phyloP scores from a whole-genome alignment of 2,797 vertebrate genomes.

The Cynodonichthys magdalenae region DNA sequence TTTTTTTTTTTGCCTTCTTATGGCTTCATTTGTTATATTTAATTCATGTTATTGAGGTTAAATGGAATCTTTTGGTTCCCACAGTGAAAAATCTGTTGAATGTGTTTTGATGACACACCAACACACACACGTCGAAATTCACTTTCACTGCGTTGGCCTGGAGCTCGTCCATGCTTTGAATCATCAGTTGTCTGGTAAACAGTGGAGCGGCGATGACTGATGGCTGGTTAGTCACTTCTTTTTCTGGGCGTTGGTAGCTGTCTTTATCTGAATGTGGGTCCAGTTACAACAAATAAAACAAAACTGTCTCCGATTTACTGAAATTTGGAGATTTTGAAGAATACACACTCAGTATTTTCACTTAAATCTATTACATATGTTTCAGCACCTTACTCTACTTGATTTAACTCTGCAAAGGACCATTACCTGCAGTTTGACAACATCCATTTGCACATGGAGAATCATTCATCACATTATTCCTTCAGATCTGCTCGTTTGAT shows the following conservation, averaged over 20 bases:
- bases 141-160: constrained; percentile 39
- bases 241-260: constrained; percentile 41
- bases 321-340: neutral
- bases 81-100: neutral
- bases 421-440: neutral
- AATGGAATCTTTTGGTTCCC: neutral
- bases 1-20: too few species aligned
- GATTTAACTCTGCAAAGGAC: neutral
- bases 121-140: constrained; percentile 18
- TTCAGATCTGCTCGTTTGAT: neutral
- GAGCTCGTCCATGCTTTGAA: constrained; percentile 47
- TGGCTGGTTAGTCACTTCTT: constrained; percentile 49
- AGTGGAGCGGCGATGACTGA: constrained; percentile 31
- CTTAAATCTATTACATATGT: neutral
- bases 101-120: constrained; percentile 27
- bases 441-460: neutral
- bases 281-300: constrained; percentile 28
- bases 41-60: neutral
- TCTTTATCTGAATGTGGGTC: constrained; percentile 40
- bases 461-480: too few species aligned
- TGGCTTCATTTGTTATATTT: neutral
- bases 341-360: too few species aligned
- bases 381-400: neutral
- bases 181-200: constrained; percentile 54
- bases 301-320: neutral